A percentile compares a stretch with the other conserved stretches of the same genome.
Evolutionary conservation across 2,797 vertebrate genomes (phyloP).

Genomic region (Sitta carolinensis): DNA sequence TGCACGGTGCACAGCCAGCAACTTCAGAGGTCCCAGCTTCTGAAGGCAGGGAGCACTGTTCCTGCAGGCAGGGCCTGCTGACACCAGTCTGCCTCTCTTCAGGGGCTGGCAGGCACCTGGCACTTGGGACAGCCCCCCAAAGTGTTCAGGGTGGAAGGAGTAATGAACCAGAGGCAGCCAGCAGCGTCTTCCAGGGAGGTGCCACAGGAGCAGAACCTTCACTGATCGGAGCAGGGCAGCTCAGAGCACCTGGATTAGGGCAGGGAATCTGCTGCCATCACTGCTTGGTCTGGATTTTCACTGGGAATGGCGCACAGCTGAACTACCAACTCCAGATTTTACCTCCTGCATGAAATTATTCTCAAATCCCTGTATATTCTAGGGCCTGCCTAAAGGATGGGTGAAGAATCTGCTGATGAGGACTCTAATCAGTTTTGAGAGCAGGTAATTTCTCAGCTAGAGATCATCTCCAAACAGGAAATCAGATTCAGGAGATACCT

Average conservation of each 20-base stretch:
- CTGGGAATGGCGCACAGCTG: background rate
- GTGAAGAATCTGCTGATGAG: constrained; percentile 59
- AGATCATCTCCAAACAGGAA: constrained; percentile 61
- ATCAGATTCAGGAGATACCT: constrained; percentile 39
- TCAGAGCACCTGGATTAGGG: background rate
- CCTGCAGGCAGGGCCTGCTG: background rate
- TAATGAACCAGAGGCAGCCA: background rate
- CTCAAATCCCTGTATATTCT: background rate
- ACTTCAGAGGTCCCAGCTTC: background rate
- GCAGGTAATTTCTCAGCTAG: constrained; percentile 68
- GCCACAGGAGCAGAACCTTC: background rate
- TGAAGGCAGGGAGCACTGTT: background rate
- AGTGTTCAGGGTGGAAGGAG: background rate
- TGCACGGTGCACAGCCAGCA: fast-evolving
- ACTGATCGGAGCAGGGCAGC: background rate
- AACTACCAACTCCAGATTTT: constrained; percentile 2
- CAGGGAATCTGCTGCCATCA: background rate
- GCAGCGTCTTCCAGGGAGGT: fast-evolving
- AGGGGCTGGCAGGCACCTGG: background rate
- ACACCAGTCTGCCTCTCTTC: background rate
- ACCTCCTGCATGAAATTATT: background rate
- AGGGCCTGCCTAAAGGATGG: constrained; percentile 1
- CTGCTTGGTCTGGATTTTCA: background rate
- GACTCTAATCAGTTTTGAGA: constrained; percentile 62
- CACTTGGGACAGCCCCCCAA: background rate